A percentile compares a stretch with the other conserved stretches of the same genome.
Evolutionary conservation across 2,888 invertebrate genomes (phyloP).

Genomic region (Elmis aenea): DNA sequence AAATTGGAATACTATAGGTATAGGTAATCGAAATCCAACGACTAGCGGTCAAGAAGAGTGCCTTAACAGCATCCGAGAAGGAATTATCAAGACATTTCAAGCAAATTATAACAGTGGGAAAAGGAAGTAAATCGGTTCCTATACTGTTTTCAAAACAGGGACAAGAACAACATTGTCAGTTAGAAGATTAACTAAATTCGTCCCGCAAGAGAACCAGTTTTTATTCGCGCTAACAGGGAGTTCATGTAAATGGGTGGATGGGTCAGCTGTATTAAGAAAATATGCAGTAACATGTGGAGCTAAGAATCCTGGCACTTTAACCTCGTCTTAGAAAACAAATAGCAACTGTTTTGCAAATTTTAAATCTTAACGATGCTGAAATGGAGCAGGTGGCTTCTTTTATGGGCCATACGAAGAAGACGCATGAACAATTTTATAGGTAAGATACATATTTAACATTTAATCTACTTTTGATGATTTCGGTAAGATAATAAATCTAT

Average conservation of each 20-base stretch:
- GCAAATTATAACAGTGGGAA: conserved; percentile 6
- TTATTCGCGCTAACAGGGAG: too few species aligned
- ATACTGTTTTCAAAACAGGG: conserved; percentile 3
- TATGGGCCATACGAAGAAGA: conserved; percentile 23
- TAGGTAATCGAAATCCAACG: conserved; percentile 1
- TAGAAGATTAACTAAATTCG: conserved; percentile 14
- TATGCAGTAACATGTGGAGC: conserved; percentile 21
- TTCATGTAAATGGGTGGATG: conserved; percentile 23
- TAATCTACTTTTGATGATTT: too few species aligned
- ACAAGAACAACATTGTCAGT: conserved; percentile 2
- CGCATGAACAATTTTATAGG: conserved; percentile 21
- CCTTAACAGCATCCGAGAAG: conserved; percentile 23
- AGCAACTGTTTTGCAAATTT: conserved; percentile 24
- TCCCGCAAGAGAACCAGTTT: conserved; percentile 22
- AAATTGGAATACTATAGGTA: conserved; percentile 24
- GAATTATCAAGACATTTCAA: conserved; percentile 19
- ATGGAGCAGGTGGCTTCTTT: conserved; percentile 17
- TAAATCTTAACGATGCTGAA: conserved; percentile 17
- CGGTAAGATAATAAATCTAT: too few species aligned
- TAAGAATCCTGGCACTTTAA: conserved; percentile 16
- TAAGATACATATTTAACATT: too few species aligned
- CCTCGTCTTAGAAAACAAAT: conserved; percentile 27
- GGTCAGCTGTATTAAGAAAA: conserved; percentile 20
- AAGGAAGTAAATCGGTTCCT: conserved; percentile 4
- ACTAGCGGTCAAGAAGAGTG: conserved; percentile 21